phyloP scores from a whole-genome alignment of 2,797 vertebrate species.

The Graptemys geographica region DNA sequence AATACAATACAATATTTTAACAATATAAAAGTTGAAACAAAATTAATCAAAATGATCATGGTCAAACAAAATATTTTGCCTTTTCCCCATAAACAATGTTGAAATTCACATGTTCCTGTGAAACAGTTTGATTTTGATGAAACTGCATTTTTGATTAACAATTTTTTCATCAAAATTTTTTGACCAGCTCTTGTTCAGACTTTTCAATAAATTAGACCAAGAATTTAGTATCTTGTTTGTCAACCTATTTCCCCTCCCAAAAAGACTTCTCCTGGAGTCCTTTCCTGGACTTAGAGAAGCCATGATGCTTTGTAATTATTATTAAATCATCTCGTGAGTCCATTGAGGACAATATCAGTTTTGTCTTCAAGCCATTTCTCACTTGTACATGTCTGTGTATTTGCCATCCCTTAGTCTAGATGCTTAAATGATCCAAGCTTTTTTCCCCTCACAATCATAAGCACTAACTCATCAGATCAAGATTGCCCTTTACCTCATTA shows the following conservation, averaged over 20 bases:
- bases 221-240: neutral
- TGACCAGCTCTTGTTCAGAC: neutral
- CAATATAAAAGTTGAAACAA: neutral
- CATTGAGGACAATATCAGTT: neutral
- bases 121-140: neutral
- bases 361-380: neutral
- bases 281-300: neutral
- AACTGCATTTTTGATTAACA: neutral
- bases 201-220: neutral
- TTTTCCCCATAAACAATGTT: neutral
- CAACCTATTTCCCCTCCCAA: neutral
- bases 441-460: constrained; percentile 11
- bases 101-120: neutral
- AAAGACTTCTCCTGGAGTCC: neutral
- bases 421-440: neutral
- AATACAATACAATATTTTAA: neutral
- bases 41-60: neutral
- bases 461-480: neutral
- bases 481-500: constrained; percentile 62
- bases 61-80: neutral
- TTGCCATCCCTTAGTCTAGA: neutral
- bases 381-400: neutral
- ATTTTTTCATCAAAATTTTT: neutral
- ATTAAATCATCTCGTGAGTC: neutral
- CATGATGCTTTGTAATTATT: neutral